Base-by-base conservation (phyloP, 2,797 vertebrate species). In the Pachyuromys duprasi region DNA sequence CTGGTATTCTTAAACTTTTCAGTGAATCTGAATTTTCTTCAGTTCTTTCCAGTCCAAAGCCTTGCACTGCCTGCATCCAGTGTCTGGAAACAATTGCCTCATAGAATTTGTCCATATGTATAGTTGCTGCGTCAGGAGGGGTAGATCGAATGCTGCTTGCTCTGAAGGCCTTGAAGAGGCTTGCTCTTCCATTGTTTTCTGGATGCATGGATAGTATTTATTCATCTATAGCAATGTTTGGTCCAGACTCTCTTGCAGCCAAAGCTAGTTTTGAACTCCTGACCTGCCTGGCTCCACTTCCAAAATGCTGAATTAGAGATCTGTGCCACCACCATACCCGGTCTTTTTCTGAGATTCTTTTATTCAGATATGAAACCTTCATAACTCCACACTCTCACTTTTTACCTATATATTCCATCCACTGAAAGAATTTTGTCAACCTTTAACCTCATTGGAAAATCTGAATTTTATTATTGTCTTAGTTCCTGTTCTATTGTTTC, bases 91-190 rank as follows among this genome's bases (percentile, higher is more conserved):
- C 94, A 95, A 87, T 87, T 9, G 36, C 42, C 88, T 89, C 88
- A 89, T 93, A 87, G 96, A 92, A 63, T 89, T 55, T 53, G 63
- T 89, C 57, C 92, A 87, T 75, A 91, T 89, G 78, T 36, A 15
- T 63, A 67, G 63, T 28, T 76, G 72, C 75, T 75, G 5, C 31
- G 62, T 62, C 74, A 39, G 45, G 67, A 79, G 31, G 60, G 14
- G 8, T 24, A 18, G 79, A 11, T 70, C 7, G 42, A 45, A 28
- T 31, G 76, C 57, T 31, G 62, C 69, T 67, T 57, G 45, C 26
- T 86, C 53, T 53, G 22, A 72, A 60, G 22, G 69, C 49, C 70
- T 82, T 28, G 31, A 93, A 72, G 93, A 72, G 67, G 20, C 65
- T 36, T 3, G 75, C 36, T 63, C 53, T 69, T 86, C 76, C 86